Conservation (phyloP, 2,888 invertebrate genomes). For the Alentia gelatinosa region DNA sequence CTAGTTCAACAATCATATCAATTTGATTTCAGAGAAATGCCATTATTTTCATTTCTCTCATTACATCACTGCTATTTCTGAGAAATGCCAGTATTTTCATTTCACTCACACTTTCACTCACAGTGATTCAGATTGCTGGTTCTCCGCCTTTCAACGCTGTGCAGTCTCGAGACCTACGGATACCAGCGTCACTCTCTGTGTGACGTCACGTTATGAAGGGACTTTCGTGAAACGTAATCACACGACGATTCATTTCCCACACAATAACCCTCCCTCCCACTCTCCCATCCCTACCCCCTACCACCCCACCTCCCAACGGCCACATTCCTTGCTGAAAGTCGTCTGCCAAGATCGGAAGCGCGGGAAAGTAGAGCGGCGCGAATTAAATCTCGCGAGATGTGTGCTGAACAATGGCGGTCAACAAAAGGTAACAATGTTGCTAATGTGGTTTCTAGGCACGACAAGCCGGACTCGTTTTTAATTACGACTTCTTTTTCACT, state of each 20-base stretch:
- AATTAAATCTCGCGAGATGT: not conserved
- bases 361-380: not conserved
- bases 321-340: not conserved
- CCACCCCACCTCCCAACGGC: not conserved
- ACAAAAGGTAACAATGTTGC: conserved; percentile 1
- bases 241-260: not conserved
- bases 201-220: too few species aligned
- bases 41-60: too few species aligned
- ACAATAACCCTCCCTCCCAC: not conserved
- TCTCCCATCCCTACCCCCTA: not conserved
- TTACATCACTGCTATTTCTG: too few species aligned
- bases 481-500: not conserved
- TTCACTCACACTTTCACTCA: too few species aligned
- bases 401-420: not conserved
- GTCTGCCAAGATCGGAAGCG: not conserved
- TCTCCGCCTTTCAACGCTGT: too few species aligned
- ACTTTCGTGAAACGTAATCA: not conserved
- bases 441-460: not conserved
- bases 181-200: too few species aligned
- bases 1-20: too few species aligned
- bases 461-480: not conserved
- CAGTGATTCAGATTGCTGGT: too few species aligned
- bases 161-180: too few species aligned
- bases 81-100: too few species aligned
- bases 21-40: too few species aligned